phyloP scores from a whole-genome alignment of 2,113 vertebrate genomes.

The Pyrgilauda ruficollis region DNA sequence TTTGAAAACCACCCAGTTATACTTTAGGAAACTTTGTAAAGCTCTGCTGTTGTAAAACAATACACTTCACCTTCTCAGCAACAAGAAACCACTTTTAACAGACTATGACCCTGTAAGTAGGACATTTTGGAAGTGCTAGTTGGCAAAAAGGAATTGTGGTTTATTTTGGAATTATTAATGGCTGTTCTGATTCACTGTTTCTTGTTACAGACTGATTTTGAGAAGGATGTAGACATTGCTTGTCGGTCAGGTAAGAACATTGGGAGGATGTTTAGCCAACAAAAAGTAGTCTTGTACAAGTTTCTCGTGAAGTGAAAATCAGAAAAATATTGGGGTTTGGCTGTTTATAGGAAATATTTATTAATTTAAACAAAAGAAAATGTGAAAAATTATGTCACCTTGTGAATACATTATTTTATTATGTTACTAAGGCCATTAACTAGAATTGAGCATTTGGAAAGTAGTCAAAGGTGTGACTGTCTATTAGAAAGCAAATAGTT shows the following conservation, averaged over 20 bases:
- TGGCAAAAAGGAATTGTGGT: neutral
- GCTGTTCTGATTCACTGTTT: conserved; percentile 47
- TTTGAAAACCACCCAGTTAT: conserved; percentile 54
- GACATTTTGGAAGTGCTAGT: conserved; percentile 8
- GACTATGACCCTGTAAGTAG: conserved; percentile 39
- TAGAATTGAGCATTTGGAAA: neutral
- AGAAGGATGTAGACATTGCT: conserved; percentile 99
- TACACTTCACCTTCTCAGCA: conserved; percentile 39
- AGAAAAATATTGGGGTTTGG: neutral
- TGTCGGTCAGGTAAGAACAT: conserved; percentile 93
- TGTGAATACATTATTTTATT: neutral
- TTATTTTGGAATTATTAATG: conserved; percentile 44
- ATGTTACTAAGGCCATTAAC: neutral
- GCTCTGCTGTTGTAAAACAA: conserved; percentile 56
- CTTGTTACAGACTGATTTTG: conserved; percentile 94
- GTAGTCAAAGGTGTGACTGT: neutral
- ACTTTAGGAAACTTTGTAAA: conserved; percentile 56
- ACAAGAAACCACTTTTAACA: conserved; percentile 48
- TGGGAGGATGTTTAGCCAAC: neutral
- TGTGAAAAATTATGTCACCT: neutral
- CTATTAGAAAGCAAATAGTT: neutral
- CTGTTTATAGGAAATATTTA: neutral
- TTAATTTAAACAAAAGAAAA: neutral
- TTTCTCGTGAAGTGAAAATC: neutral
- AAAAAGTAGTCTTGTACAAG: neutral